phyloP scores from a whole-genome alignment of 2,113 vertebrate genomes.

The Physeter macrocephalus region DNA sequence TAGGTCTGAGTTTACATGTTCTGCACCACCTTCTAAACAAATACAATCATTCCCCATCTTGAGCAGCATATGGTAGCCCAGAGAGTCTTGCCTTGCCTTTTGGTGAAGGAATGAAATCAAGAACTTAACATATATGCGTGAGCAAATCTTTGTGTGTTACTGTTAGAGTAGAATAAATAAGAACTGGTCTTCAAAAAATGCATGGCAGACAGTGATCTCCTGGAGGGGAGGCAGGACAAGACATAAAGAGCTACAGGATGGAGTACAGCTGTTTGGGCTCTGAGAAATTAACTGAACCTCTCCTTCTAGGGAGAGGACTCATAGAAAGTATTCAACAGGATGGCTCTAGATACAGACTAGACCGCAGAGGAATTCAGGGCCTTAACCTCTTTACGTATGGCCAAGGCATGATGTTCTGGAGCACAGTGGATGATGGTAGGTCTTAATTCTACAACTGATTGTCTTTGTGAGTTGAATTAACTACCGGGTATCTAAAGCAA shows the following conservation, averaged over 20 bases:
- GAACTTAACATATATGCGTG: neutral
- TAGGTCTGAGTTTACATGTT: neutral
- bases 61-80: neutral
- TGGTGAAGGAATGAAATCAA: neutral
- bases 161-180: neutral
- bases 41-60: neutral
- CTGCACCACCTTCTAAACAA: neutral
- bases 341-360: slow-evolving; percentile 82
- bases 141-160: neutral
- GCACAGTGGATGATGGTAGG: slow-evolving; percentile 78
- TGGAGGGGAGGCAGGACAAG: neutral
- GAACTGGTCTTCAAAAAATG: neutral
- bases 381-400: slow-evolving; percentile 81
- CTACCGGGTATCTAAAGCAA: neutral
- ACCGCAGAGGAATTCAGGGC: slow-evolving; percentile 78
- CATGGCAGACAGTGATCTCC: neutral
- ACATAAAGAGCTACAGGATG: neutral
- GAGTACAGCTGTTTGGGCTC: neutral
- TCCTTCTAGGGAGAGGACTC: slow-evolving; percentile 79
- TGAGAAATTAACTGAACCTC: neutral
- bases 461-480: neutral
- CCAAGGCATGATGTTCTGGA: slow-evolving; percentile 88
- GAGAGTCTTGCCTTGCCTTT: neutral
- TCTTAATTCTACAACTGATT: neutral
- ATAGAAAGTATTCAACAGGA: slow-evolving; percentile 86